Evolutionary conservation across 2,888 invertebrate species (phyloP), one percentile per base, ranked within the genome.

Genomic region (Parnassius glacialis): DNA sequence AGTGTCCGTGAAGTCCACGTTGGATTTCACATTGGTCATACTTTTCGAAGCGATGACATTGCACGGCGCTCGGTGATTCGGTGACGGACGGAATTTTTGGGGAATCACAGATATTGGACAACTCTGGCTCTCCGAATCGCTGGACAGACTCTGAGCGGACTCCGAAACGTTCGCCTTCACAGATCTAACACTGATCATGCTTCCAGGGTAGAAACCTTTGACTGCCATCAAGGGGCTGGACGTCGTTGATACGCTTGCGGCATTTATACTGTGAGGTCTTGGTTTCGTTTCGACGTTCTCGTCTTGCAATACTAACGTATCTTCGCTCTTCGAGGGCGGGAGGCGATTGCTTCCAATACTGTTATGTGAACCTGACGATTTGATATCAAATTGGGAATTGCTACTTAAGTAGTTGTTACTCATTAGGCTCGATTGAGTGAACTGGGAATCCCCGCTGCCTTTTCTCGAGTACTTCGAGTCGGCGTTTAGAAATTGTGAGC

Each of bases 251-350:
- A 92, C 92, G 74, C 92, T 94, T 0, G 94, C 89, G 64, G 87
- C 89, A 61, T 85, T 86, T 66, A 93, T 92, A 56, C 94, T 93
- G 67, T 93, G 93, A 3, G 93, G 92, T 65, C 93, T 90, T 52
- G 92, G 90, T 55, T 93, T 93, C 1, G 92, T 75, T 70, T 87
- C 80, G 0, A 80, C 71, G 57, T 75, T 87, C 66, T 90, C 85
- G 64, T 86, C 85, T 70, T 91, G 85, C 0, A 88, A 74, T 1
- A 93, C 92, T 9, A 97, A 83, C 0, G 95, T 95, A 73, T 97
- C 96, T 77, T 97, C 96, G 66, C 96, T 96, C 56, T 95, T 93
- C 0, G 96, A 96, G 0, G 96, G 95, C 5, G 95, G 95, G 57
- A 96, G 83, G 44, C 95, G 92, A 69, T 59, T 88, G 72, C 69